A percentile compares a stretch with the other conserved stretches of the same genome.
These are phyloP conservation scores for Gymnocypris eckloni DNA, from an alignment of 2,797 vertebrate species.

Conservation along the genomic window DNA sequence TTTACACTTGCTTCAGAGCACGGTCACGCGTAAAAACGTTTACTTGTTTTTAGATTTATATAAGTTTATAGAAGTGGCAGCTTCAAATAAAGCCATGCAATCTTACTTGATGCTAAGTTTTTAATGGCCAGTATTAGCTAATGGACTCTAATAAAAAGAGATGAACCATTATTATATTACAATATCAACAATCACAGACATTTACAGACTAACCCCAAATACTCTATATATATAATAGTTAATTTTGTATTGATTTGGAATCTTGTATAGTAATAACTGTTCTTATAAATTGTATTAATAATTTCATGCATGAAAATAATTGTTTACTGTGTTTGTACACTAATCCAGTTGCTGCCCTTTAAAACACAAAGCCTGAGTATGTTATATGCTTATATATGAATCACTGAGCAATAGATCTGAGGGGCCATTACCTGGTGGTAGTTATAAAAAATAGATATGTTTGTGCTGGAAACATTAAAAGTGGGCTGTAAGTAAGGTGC, in stretches of 20 bases:
- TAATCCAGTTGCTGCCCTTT: neutral
- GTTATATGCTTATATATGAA: neutral
- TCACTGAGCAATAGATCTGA: conserved; percentile 55
- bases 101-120: neutral
- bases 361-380: neutral
- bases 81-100: neutral
- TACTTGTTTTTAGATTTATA: too few species aligned
- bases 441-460: conserved; percentile 68
- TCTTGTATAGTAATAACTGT: neutral
- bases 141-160: too few species aligned
- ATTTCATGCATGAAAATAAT: neutral
- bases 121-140: too few species aligned
- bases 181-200: neutral
- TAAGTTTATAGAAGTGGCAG: neutral
- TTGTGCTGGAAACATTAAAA: conserved; percentile 71
- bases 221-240: neutral
- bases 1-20: too few species aligned
- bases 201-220: neutral
- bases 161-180: too few species aligned
- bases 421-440: conserved; percentile 68
- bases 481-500: conserved; percentile 75
- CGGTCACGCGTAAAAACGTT: too few species aligned
- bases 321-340: neutral
- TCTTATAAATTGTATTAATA: neutral
- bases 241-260: neutral